Conservation (phyloP, 2,113 vertebrate genomes). For the Thunnus thynnus region DNA sequence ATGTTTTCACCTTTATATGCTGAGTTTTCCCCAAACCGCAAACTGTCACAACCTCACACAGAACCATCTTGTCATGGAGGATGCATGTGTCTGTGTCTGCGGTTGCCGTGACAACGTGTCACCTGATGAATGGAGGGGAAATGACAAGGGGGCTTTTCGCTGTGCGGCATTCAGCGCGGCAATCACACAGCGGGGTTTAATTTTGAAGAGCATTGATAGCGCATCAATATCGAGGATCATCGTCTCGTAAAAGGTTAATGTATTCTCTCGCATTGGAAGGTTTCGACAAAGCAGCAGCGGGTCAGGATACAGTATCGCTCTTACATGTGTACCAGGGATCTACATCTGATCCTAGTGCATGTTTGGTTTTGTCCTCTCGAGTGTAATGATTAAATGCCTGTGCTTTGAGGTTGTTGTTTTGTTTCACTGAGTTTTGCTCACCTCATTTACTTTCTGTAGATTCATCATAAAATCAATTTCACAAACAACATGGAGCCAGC, state of each 20-base stretch:
- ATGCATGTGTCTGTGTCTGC: slow-evolving; percentile 40
- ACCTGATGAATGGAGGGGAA: slow-evolving; percentile 45
- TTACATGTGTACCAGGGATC: not conserved
- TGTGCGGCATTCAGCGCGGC: slow-evolving; percentile 28
- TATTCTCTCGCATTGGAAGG: slow-evolving; percentile 44
- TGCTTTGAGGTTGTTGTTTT: slow-evolving; percentile 26
- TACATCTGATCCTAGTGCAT: not conserved
- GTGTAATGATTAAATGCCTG: slow-evolving; percentile 37
- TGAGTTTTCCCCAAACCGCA: slow-evolving; percentile 4
- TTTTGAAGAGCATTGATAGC: slow-evolving; percentile 54
- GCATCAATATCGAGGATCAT: slow-evolving; percentile 56
- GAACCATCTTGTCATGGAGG: slow-evolving; percentile 22
- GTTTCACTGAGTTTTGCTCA: slow-evolving; percentile 28
- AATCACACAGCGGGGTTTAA: slow-evolving; percentile 37
- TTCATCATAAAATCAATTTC: slow-evolving; percentile 42
- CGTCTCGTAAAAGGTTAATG: slow-evolving; percentile 70
- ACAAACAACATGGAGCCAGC: slow-evolving; percentile 24
- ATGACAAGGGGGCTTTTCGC: slow-evolving; percentile 42
- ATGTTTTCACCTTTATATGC: not conserved
- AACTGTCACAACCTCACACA: slow-evolving; percentile 34
- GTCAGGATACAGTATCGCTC: slow-evolving; percentile 2
- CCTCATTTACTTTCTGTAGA: slow-evolving; percentile 40
- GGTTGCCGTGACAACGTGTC: slow-evolving; percentile 53
- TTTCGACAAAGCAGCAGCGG: not conserved
- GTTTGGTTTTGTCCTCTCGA: slow-evolving; percentile 20